Percentiles rank a stretch among this genome's conserved stretches.
These are phyloP conservation scores for Bombus impatiens DNA, from an alignment of 1,140 invertebrate genomes.

Conservation along the genomic window DNA sequence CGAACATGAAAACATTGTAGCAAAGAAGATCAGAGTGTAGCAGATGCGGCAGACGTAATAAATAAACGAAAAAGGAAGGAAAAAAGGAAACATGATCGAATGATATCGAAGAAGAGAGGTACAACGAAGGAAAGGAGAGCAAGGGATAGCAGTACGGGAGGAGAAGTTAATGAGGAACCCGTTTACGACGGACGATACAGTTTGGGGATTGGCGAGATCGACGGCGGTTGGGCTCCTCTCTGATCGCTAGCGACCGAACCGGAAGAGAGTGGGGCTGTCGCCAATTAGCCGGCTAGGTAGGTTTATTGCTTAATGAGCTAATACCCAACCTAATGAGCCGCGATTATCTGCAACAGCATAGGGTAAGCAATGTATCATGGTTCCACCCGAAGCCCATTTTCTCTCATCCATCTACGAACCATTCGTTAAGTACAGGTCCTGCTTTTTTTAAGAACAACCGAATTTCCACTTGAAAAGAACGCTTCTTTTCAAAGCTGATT, in stretches of 20 bases:
- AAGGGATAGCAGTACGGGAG: constrained; percentile 31
- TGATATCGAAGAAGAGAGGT: background rate
- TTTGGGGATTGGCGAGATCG: constrained; percentile 69
- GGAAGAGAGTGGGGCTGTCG: constrained; percentile 66
- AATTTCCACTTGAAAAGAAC: background rate
- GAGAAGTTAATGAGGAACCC: constrained; percentile 73
- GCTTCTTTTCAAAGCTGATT: background rate
- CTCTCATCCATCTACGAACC: background rate
- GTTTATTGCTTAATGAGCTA: constrained; percentile 79
- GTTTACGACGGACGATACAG: constrained; percentile 65
- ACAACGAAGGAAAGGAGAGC: constrained; percentile 10
- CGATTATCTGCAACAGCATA: constrained; percentile 71
- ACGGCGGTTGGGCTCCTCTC: constrained; percentile 58
- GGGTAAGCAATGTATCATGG: constrained; percentile 41
- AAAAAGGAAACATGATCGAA: background rate
- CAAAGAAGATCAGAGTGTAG: background rate
- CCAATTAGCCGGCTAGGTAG: constrained; percentile 75
- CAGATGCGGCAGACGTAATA: background rate
- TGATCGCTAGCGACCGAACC: constrained; percentile 58
- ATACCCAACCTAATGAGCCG: constrained; percentile 74
- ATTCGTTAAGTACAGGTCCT: background rate
- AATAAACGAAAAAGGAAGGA: background rate
- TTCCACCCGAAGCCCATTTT: constrained; percentile 30
- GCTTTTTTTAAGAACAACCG: too few species aligned
- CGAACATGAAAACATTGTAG: background rate